phyloP scores from a whole-genome alignment of 2,888 invertebrate species.

The Drosophila falleni region DNA sequence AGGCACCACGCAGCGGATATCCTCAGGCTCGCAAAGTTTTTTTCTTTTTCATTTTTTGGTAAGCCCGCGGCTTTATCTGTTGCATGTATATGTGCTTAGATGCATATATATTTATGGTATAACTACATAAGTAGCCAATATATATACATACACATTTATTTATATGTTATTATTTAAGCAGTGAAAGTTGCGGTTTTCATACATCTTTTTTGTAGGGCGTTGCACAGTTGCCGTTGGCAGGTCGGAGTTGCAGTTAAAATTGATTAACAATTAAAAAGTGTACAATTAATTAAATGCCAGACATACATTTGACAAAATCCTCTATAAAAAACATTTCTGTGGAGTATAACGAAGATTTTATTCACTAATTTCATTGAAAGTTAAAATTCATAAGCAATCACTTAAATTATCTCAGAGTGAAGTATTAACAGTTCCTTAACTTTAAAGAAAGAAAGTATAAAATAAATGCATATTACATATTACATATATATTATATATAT shows the following conservation, averaged over 20 bases:
- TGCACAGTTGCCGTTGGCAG: slow-evolving; percentile 17
- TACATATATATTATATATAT: too few relatives aligned
- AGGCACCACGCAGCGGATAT: slow-evolving; percentile 60
- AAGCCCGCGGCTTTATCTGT: slow-evolving; percentile 48
- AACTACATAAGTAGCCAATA: slow-evolving; percentile 1
- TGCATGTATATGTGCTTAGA: slow-evolving; percentile 38
- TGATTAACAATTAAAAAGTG: slow-evolving; percentile 45
- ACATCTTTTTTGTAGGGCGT: slow-evolving; percentile 37
- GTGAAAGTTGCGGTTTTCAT: slow-evolving; percentile 65
- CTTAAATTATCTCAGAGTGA: too few relatives aligned
- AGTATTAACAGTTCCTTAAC: too few relatives aligned
- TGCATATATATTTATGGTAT: slow-evolving; percentile 2
- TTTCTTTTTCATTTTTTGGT: slow-evolving; percentile 28
- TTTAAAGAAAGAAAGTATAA: too few relatives aligned
- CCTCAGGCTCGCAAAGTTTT: slow-evolving; percentile 43
- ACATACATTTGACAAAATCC: slow-evolving; percentile 49
- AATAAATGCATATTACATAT: too few relatives aligned
- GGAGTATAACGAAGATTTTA: slow-evolving; percentile 5
- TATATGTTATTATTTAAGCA: slow-evolving; percentile 33
- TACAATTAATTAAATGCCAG: slow-evolving; percentile 44
- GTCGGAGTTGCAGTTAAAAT: slow-evolving; percentile 35
- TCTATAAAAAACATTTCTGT: background rate
- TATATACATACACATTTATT: slow-evolving; percentile 2
- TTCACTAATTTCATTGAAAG: slow-evolving; percentile 1
- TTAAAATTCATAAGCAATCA: background rate